phyloP scores from a whole-genome alignment of 2,113 vertebrate genomes.

The Sylvietta virens region DNA sequence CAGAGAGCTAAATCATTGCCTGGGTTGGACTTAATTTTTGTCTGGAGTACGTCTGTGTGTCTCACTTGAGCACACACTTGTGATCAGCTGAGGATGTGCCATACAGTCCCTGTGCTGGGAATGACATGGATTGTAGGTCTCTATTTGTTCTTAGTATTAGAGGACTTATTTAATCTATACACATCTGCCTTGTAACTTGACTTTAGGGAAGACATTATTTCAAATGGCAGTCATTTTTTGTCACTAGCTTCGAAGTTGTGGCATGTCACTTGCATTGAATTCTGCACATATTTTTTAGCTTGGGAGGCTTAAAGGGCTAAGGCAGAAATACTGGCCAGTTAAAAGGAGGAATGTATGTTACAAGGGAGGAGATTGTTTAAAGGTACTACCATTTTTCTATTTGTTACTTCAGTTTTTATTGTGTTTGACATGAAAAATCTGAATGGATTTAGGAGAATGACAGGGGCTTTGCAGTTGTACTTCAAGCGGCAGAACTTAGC shows the following conservation, averaged over 20 bases:
- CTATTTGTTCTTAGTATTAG: background rate
- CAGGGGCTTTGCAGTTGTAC: background rate
- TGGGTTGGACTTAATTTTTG: background rate
- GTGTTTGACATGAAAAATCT: background rate
- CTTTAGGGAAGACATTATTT: background rate
- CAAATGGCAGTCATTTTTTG: background rate
- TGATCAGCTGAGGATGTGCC: background rate
- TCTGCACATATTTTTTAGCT: background rate
- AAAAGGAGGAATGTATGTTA: background rate
- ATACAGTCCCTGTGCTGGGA: background rate
- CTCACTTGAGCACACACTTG: background rate
- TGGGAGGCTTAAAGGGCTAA: background rate
- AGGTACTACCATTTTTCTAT: background rate
- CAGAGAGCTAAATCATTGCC: background rate
- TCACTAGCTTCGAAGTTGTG: background rate
- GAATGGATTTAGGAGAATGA: conserved; percentile 35
- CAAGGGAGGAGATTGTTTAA: background rate
- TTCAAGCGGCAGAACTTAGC: conserved; percentile 34
- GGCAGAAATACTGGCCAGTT: background rate
- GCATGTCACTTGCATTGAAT: background rate
- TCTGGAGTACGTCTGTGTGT: background rate
- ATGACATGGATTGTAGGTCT: background rate
- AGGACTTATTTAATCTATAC: background rate
- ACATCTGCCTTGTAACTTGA: background rate
- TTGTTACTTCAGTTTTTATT: background rate